Conservation (phyloP, 92 coral and sea anemone species). For the Siderastrea radians region DNA sequence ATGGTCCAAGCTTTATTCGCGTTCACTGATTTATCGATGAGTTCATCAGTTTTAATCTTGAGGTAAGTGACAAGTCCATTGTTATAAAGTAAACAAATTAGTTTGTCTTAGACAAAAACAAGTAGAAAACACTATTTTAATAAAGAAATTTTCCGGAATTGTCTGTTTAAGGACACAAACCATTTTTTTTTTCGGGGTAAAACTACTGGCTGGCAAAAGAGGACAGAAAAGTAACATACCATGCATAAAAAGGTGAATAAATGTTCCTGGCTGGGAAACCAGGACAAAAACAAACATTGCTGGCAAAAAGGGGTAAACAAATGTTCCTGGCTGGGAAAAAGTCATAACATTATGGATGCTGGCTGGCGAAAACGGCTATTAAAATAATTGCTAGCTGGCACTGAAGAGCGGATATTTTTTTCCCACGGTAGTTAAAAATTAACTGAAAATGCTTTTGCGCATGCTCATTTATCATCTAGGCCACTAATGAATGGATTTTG, state of each 20-base stretch:
- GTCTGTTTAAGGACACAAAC: no score
- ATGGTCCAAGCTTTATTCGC: background rate
- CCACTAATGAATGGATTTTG: background rate
- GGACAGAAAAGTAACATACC: background rate
- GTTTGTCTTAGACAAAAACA: no score
- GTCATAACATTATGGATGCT: constrained; percentile 15
- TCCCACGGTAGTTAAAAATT: no score
- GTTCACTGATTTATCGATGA: constrained; percentile 19
- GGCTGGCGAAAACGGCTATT: constrained; percentile 21
- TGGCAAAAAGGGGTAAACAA: constrained; percentile 26
- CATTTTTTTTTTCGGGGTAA: no score
- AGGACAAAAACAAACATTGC: constrained; percentile 39
- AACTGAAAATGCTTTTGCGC: constrained; percentile 39
- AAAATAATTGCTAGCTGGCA: constrained; percentile 24
- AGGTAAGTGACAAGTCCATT: constrained; percentile 1
- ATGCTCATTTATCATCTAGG: constrained; percentile 8
- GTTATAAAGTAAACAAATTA: constrained; percentile 12
- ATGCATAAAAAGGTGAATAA: background rate
- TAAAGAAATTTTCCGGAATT: no score
- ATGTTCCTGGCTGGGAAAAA: constrained; percentile 32
- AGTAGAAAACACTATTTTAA: no score
- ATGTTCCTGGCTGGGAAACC: constrained; percentile 22
- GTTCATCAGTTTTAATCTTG: constrained; percentile 17
- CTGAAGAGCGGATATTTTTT: constrained; percentile 30
- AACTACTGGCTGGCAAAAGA: background rate